These are phyloP conservation scores for Pandemis cinnamomeana DNA, from an alignment of 2,888 invertebrate genomes.

Conservation along the genomic window DNA sequence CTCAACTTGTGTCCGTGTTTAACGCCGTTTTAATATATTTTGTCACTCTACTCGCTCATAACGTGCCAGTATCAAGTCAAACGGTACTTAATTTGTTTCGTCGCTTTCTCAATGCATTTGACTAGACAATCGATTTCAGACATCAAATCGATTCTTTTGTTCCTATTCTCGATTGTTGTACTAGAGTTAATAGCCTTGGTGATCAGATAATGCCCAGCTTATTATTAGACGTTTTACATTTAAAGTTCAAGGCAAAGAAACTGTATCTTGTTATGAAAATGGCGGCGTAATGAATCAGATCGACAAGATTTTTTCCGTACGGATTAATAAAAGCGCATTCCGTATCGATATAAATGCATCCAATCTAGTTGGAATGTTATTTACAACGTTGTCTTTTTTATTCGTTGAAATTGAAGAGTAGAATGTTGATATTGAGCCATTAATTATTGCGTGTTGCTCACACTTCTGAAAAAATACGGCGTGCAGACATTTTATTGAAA, in stretches of 20 bases:
- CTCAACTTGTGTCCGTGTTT: background rate
- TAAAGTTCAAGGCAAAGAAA: slow-evolving; percentile 26
- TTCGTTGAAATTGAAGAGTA: slow-evolving; percentile 15
- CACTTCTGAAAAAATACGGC: background rate
- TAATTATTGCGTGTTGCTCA: slow-evolving; percentile 6
- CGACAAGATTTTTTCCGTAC: background rate
- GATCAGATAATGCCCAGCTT: slow-evolving; percentile 18
- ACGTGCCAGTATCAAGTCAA: slow-evolving; percentile 12
- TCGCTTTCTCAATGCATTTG: slow-evolving; percentile 26
- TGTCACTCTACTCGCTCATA: background rate
- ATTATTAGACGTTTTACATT: slow-evolving; percentile 22
- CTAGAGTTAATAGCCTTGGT: slow-evolving; percentile 30
- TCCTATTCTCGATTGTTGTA: slow-evolving; percentile 27
- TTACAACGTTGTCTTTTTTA: slow-evolving; percentile 14
- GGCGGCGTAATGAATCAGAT: slow-evolving; percentile 12
- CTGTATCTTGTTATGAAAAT: slow-evolving; percentile 18
- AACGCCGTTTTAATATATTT: background rate
- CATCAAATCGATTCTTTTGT: slow-evolving; percentile 38
- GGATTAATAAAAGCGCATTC: slow-evolving; percentile 16
- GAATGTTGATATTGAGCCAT: slow-evolving; percentile 1
- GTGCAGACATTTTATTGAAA: background rate
- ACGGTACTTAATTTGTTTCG: slow-evolving; percentile 16
- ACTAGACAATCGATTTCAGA: slow-evolving; percentile 29
- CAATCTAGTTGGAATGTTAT: slow-evolving; percentile 14
- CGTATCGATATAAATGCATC: slow-evolving; percentile 16